Evolutionary conservation across 2,797 vertebrate species (phyloP).

Genomic region (Dermochelys coriacea): DNA sequence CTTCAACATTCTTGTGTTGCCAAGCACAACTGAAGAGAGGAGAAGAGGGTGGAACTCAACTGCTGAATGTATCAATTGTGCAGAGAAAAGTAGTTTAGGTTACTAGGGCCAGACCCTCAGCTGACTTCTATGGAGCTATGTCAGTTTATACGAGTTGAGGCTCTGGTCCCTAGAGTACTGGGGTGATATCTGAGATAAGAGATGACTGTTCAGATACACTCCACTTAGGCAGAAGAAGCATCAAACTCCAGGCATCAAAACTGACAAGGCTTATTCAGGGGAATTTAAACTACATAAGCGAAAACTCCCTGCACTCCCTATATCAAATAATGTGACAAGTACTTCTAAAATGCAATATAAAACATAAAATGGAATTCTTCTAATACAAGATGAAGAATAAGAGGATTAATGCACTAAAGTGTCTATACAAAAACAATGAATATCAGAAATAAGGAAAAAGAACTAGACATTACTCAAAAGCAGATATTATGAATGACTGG

Average conservation of each 20-base stretch:
- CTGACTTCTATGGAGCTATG: conserved; percentile 26
- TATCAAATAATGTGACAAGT: background rate
- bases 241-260: conserved; percentile 23
- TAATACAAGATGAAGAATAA: conserved; percentile 12
- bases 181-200: conserved; percentile 1
- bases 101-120: background rate
- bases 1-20: background rate
- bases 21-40: background rate
- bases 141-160: conserved; percentile 1
- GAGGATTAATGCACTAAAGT: background rate
- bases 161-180: conserved; percentile 9
- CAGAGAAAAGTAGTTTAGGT: conserved; percentile 11
- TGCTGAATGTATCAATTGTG: background rate
- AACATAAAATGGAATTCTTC: conserved; percentile 13
- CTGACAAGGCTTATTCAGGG: conserved; percentile 19
- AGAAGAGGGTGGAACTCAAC: background rate
- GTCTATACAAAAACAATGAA: conserved; percentile 20
- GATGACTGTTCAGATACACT: background rate
- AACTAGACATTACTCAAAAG: background rate
- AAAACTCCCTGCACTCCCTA: background rate
- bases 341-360: conserved; percentile 12
- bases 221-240: conserved; percentile 12
- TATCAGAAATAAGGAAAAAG: conserved; percentile 44
- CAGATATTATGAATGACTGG: conserved; percentile 7
- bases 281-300: conserved; percentile 3